These are phyloP conservation scores for Choloepus hoffmanni DNA, from an alignment of 2,113 vertebrate species.

Conservation along the genomic window DNA sequence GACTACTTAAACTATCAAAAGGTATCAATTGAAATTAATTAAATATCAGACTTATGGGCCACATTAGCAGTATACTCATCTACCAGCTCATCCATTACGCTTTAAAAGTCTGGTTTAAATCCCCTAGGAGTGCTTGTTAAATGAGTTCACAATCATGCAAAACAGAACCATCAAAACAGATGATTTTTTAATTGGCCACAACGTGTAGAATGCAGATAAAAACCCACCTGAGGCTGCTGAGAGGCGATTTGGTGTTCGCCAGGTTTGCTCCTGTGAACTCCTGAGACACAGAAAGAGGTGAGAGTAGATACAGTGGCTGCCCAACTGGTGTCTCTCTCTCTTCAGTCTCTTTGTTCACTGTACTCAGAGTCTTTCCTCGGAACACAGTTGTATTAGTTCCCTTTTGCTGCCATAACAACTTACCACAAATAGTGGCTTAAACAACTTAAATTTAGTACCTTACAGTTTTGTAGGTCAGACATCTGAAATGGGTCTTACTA, in stretches of 20 bases:
- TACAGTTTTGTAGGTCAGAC: too few species aligned
- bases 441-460: too few species aligned
- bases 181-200: not conserved
- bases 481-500: too few species aligned
- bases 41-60: conserved; percentile 9
- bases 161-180: not conserved
- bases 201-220: not conserved
- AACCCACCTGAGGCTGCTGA: accelerated
- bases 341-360: too few species aligned
- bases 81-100: not conserved
- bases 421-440: too few species aligned
- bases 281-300: too few species aligned
- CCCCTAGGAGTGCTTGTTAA: not conserved
- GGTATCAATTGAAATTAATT: not conserved
- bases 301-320: too few species aligned
- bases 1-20: not conserved
- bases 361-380: too few species aligned
- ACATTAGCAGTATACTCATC: not conserved
- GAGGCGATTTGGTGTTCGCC: too few species aligned
- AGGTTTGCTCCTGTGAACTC: not conserved
- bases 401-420: too few species aligned
- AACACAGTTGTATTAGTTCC: too few species aligned
- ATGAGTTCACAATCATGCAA: not conserved
- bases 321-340: too few species aligned
- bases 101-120: conserved; percentile 33